These are phyloP conservation scores for Gortyna flavago DNA, from an alignment of 2,888 invertebrate genomes.

Conservation along the genomic window DNA sequence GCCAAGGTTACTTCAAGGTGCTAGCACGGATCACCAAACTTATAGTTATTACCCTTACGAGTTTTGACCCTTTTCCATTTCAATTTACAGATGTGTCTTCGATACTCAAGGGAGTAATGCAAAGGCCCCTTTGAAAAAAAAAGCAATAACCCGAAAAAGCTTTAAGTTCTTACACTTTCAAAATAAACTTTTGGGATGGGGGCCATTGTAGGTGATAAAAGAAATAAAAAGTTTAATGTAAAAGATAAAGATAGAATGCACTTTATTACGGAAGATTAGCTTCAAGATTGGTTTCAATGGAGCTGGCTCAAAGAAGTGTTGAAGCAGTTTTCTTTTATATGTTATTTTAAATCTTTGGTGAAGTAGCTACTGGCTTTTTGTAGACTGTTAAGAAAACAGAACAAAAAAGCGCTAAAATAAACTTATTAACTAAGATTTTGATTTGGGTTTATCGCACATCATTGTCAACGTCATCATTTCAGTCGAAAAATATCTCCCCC, in stretches of 20 bases:
- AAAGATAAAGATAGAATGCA: slow-evolving; percentile 58
- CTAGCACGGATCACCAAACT: slow-evolving; percentile 74
- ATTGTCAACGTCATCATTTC: neutral
- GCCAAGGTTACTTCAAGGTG: slow-evolving; percentile 63
- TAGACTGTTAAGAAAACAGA: neutral
- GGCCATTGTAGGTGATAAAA: slow-evolving; percentile 58
- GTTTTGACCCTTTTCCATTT: slow-evolving; percentile 84
- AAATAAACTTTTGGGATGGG: slow-evolving; percentile 66
- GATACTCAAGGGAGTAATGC: slow-evolving; percentile 77
- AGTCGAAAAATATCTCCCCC: neutral
- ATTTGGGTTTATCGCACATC: neutral
- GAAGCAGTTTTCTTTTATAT: slow-evolving; percentile 38
- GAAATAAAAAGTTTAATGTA: slow-evolving; percentile 60
- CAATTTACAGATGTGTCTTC: slow-evolving; percentile 85
- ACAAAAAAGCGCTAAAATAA: neutral
- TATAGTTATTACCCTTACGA: slow-evolving; percentile 81
- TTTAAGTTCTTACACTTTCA: slow-evolving; percentile 71
- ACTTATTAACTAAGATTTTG: neutral
- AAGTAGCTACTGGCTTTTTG: neutral
- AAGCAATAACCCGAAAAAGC: slow-evolving; percentile 77
- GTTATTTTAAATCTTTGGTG: slow-evolving; percentile 19
- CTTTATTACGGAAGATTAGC: slow-evolving; percentile 52
- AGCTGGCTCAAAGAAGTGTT: slow-evolving; percentile 26
- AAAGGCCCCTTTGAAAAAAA: slow-evolving; percentile 74
- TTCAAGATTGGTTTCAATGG: slow-evolving; percentile 39